These are phyloP conservation scores for Mobula hypostoma DNA, from an alignment of 2,113 vertebrate genomes.

Conservation along the genomic window DNA sequence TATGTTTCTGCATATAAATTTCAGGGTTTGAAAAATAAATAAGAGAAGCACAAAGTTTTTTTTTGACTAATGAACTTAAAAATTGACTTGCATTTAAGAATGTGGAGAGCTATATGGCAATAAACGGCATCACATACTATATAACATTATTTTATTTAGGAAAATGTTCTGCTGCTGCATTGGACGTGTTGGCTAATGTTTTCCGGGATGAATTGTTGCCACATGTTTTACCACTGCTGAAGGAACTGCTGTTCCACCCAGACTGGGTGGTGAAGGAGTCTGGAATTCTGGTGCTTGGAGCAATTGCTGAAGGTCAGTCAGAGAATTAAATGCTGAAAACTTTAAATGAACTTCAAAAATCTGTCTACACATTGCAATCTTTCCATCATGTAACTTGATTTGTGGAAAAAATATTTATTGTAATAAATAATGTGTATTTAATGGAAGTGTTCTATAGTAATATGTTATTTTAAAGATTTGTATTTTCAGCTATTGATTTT, in stretches of 20 bases:
- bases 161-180: slow-evolving; percentile 89
- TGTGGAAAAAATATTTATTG: no score
- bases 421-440: neutral
- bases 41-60: neutral
- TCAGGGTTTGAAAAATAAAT: neutral
- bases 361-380: neutral
- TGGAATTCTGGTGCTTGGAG: slow-evolving; percentile 90
- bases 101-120: neutral
- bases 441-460: neutral
- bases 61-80: neutral
- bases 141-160: slow-evolving; percentile 52
- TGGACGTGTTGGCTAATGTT: slow-evolving; percentile 90
- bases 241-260: slow-evolving; percentile 88
- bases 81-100: neutral
- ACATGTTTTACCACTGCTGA: slow-evolving; percentile 84
- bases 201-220: slow-evolving; percentile 89
- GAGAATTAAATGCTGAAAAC: neutral
- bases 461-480: no score
- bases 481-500: neutral
- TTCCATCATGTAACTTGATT: neutral
- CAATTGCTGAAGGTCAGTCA: slow-evolving; percentile 82
- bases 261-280: slow-evolving; percentile 97
- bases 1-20: neutral
- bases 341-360: neutral
- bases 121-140: neutral